Conservation (phyloP, 2,888 invertebrate genomes). For the Caenorhabditis drosophilae region DNA sequence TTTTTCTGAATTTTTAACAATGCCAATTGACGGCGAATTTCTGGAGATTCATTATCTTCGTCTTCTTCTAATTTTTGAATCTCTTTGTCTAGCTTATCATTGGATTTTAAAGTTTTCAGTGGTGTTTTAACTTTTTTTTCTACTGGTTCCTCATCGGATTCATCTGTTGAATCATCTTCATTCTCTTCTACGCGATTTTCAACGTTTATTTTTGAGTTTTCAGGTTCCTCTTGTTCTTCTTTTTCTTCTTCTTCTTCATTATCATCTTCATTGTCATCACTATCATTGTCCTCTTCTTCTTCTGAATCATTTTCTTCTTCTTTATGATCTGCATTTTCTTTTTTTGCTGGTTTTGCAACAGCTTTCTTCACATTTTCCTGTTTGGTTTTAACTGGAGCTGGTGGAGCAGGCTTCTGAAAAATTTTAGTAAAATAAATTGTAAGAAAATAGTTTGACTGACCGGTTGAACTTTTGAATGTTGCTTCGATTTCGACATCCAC, state of each 20-base stretch:
- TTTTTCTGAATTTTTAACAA: conserved; percentile 50
- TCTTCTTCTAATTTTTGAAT: conserved; percentile 39
- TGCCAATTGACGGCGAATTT: conserved; percentile 44
- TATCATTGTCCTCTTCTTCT: conserved; percentile 13
- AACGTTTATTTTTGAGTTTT: conserved; percentile 13
- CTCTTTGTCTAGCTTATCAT: conserved; percentile 41
- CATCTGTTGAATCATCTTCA: conserved; percentile 29
- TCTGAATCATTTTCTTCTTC: conserved; percentile 17
- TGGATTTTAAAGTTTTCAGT: conserved; percentile 12
- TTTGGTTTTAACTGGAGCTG: conserved; percentile 7
- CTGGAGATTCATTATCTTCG: conserved; percentile 44
- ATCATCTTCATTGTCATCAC: conserved; percentile 7
- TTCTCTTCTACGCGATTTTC: conserved; percentile 10
- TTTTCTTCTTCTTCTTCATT: conserved; percentile 9
- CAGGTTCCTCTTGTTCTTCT: conserved; percentile 19
- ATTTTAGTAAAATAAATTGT: too few species aligned
- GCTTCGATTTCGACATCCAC: conserved; percentile 31
- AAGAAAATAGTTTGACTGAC: too few species aligned
- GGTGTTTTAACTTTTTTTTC: conserved; percentile 10
- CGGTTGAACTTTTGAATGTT: conserved; percentile 31
- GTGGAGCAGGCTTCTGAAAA: conserved; percentile 5
- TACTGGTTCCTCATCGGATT: conserved; percentile 22
- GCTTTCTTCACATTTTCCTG: conserved; percentile 4
- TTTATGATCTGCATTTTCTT: conserved; percentile 2
- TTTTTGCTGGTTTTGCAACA: conserved; percentile 1